Conservation (phyloP, 1,140 invertebrate species). For the Formica selysi region DNA sequence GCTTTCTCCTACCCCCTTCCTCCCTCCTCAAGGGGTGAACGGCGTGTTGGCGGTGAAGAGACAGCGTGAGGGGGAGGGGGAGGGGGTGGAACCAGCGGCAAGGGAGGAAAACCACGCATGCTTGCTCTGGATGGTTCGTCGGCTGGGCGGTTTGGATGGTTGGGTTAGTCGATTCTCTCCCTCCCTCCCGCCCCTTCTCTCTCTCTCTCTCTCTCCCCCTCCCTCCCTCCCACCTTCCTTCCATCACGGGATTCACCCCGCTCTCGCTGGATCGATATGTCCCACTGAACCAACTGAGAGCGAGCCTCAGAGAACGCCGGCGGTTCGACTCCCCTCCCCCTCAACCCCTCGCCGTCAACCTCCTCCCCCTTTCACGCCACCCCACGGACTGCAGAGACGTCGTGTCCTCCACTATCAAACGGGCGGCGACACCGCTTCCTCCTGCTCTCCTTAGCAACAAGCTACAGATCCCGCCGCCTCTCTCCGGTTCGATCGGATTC, state of each 20-base stretch:
- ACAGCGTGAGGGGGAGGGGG: slow-evolving; percentile 12
- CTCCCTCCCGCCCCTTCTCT: not conserved
- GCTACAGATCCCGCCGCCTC: slow-evolving; percentile 29
- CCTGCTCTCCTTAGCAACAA: slow-evolving; percentile 62
- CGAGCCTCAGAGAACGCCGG: slow-evolving; percentile 54
- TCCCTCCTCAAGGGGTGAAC: not conserved
- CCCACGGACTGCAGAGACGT: slow-evolving; percentile 39
- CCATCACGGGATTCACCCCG: slow-evolving; percentile 32
- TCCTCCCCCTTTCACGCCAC: slow-evolving; percentile 47
- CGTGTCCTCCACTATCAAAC: slow-evolving; percentile 49
- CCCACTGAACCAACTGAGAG: slow-evolving; percentile 75
- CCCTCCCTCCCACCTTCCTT: not conserved
- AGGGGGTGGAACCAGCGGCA: slow-evolving; percentile 19
- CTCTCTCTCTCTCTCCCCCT: not conserved
- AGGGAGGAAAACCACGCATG: slow-evolving; percentile 54
- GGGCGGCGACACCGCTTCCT: slow-evolving; percentile 57
- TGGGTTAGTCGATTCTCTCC: slow-evolving; percentile 53
- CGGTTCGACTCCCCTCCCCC: not conserved
- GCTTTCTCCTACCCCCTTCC: not conserved
- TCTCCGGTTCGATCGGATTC: slow-evolving; percentile 31
- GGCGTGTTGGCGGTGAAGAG: slow-evolving; percentile 49
- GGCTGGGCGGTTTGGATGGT: slow-evolving; percentile 66
- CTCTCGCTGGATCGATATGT: slow-evolving; percentile 73
- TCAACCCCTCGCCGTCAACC: slow-evolving; percentile 34
- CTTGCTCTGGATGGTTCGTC: slow-evolving; percentile 69